Evolutionary conservation across 1,140 invertebrate species (phyloP).

Genomic region (Dendrolimus kikuchii): DNA sequence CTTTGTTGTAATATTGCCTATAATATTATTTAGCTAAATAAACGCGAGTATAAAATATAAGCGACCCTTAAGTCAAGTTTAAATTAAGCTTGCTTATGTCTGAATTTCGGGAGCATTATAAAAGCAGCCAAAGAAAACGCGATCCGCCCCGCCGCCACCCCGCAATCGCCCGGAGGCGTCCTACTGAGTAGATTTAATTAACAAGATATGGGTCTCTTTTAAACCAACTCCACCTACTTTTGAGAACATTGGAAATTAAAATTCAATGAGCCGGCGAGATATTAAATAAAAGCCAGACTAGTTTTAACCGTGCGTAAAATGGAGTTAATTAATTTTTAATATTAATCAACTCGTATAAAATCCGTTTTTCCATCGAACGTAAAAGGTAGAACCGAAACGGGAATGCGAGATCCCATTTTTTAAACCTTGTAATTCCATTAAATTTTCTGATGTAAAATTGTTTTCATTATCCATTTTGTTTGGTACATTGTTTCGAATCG

Average conservation of each 20-base stretch:
- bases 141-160: conserved; percentile 14
- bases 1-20: conserved; percentile 12
- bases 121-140: conserved; percentile 40
- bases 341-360: conserved; percentile 20
- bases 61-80: conserved; percentile 48
- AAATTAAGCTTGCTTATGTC: conserved; percentile 57
- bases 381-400: conserved; percentile 8
- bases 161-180: conserved; percentile 36
- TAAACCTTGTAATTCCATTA: conserved; percentile 52
- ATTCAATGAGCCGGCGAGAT: conserved; percentile 43
- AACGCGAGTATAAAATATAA: conserved; percentile 34
- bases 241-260: conserved; percentile 52
- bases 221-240: conserved; percentile 57
- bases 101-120: conserved; percentile 57
- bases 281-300: conserved; percentile 32
- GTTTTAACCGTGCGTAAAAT: conserved; percentile 20
- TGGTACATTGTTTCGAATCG: conserved; percentile 60
- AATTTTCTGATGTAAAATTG: conserved; percentile 61
- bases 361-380: conserved; percentile 14
- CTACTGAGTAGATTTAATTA: conserved; percentile 67
- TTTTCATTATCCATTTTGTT: conserved; percentile 65
- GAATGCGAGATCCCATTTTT: conserved; percentile 36
- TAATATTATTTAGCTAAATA: conserved; percentile 29
- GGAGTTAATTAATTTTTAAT: conserved; percentile 22
- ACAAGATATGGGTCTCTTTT: conserved; percentile 67